Conservation (phyloP, 1,140 invertebrate genomes). For the Cydia pomonella region DNA sequence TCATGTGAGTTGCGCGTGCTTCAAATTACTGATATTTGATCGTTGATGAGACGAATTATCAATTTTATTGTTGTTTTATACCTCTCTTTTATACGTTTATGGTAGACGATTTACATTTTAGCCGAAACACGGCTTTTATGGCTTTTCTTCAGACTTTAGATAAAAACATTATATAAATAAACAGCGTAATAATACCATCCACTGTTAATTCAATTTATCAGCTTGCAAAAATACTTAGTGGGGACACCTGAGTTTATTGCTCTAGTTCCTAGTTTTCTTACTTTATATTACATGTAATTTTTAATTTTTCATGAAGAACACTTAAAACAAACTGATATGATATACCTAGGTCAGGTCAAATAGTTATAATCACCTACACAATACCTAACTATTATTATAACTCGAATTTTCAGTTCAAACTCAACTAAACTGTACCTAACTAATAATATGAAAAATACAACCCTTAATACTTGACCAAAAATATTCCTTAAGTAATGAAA, state of each 20-base stretch:
- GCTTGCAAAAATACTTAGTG: too few relatives aligned
- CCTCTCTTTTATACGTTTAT: not conserved
- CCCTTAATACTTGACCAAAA: not conserved
- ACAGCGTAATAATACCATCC: too few relatives aligned
- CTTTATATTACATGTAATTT: too few relatives aligned
- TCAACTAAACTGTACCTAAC: not conserved
- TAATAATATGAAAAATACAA: not conserved
- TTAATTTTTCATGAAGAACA: too few relatives aligned
- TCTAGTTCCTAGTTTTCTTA: too few relatives aligned
- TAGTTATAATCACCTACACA: not conserved
- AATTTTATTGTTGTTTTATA: conserved; percentile 20
- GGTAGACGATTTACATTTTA: not conserved
- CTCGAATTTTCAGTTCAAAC: not conserved
- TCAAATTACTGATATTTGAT: conserved; percentile 76
- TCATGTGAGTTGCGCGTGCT: conserved; percentile 66
- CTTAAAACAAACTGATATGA: too few relatives aligned
- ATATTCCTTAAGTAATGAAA: conserved; percentile 72
- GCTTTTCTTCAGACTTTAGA: too few relatives aligned
- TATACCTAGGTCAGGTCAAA: too few relatives aligned
- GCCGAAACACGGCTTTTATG: not conserved
- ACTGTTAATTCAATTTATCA: too few relatives aligned
- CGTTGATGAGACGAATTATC: conserved; percentile 58
- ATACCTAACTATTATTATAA: too few relatives aligned
- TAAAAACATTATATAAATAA: too few relatives aligned
- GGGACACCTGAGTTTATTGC: too few relatives aligned